Evolutionary conservation across 2,797 vertebrate species (phyloP).

Genomic region (Lycodopsis pacificus): DNA sequence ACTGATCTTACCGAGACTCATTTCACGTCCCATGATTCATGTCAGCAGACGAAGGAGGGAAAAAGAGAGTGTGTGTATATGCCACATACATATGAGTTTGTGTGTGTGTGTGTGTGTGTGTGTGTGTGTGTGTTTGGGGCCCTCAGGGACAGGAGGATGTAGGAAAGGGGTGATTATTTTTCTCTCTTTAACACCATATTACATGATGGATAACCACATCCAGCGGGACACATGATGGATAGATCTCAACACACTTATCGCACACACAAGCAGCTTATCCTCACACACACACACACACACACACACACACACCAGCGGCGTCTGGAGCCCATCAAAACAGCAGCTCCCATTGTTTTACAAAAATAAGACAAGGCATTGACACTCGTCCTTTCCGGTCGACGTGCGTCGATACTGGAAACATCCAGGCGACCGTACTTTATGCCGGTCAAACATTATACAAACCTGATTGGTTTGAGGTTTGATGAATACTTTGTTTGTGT

Average conservation of each 20-base stretch:
- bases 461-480: too few relatives aligned
- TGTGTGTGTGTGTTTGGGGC: slow-evolving; percentile 14
- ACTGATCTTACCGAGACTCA: slow-evolving; percentile 48
- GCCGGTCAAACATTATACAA: too few relatives aligned
- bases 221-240: slow-evolving; percentile 45
- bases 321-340: too few relatives aligned
- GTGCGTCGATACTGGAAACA: too few relatives aligned
- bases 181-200: slow-evolving; percentile 48
- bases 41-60: slow-evolving; percentile 22
- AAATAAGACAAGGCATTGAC: too few relatives aligned
- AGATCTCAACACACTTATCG: slow-evolving; percentile 3
- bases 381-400: too few relatives aligned
- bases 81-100: slow-evolving; percentile 1
- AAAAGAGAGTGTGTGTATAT: background rate
- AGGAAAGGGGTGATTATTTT: slow-evolving; percentile 47
- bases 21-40: slow-evolving; percentile 65
- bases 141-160: slow-evolving; percentile 14
- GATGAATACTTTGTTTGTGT: too few relatives aligned
- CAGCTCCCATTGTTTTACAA: background rate
- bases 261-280: background rate
- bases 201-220: slow-evolving; percentile 55
- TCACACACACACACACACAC: background rate
- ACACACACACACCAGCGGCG: background rate
- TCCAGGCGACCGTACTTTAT: too few relatives aligned
- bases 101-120: slow-evolving; percentile 32